Base-by-base conservation (phyloP, 1,140 invertebrate genomes). In the Calliphora vicina region DNA sequence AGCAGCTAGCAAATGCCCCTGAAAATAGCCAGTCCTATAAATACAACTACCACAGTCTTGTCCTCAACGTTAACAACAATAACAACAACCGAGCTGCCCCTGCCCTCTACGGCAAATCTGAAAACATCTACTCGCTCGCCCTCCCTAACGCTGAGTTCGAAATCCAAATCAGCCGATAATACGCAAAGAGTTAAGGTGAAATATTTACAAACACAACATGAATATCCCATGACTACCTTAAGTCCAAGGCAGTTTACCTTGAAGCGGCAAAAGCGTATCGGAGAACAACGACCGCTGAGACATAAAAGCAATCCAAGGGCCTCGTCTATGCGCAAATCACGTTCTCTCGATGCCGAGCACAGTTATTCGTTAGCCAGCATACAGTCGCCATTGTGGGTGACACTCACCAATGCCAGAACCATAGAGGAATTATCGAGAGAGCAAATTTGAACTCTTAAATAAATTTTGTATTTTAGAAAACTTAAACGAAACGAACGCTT, bases 331-430 rank as follows among this genome's bases (percentile, higher is more conserved):
- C 87, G 88, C 15, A 89, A 89, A 35, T 89, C 88, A 2, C 86
- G 86, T 26, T 90, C 87, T 2, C 71, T 89, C 29, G 87, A 89
- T 84, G 85, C 87, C 1, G 88, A 88, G 20, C 85, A 84, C 45
- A 35, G 26, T 12, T 90, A 85, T 50, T 86, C 88, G 6, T 74
- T 90, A 84, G 82, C 88, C 80, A 87, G 87, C 83, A 90, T 91
- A 29, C 87, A 93, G 84, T 92, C 92, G 0, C 94, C 94, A 0
- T 86, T 94, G 17, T 94, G 94, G 94, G 94, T 93, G 13, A 92
- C 94, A 29, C 89, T 94, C 82, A 94, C 94, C 20, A 93, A 94
- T 86, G 93, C 92, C 23, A 93, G 93, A 61, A 91, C 91, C 27
- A 90, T 93, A 82, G 90, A 89, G 82, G 89, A 90, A 86, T 10